Conservation (phyloP, 1,140 invertebrate genomes). For the Mizuhopecten yessoensis region DNA sequence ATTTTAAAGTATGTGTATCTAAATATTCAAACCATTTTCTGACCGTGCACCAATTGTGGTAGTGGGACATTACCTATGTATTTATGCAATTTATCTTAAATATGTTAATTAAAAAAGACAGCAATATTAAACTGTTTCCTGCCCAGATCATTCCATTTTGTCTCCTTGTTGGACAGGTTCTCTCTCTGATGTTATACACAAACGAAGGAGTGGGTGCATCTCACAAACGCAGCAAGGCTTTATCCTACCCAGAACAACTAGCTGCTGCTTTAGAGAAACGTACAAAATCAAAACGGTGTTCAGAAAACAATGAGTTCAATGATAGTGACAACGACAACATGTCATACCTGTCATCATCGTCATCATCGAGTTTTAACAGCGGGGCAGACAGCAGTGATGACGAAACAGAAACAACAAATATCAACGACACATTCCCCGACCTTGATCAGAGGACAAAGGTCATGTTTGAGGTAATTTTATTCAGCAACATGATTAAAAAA, state of each 20-base stretch:
- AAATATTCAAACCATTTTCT: too few species aligned
- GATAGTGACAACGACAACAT: conserved; percentile 62
- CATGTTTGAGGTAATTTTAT: conserved; percentile 72
- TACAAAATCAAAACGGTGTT: conserved; percentile 66
- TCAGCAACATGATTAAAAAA: too few species aligned
- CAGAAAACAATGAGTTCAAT: conserved; percentile 65
- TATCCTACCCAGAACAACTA: conserved; percentile 57
- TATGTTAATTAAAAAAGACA: too few species aligned
- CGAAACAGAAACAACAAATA: conserved; percentile 54
- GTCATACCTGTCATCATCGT: conserved; percentile 57
- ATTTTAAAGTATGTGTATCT: too few species aligned
- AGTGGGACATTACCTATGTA: too few species aligned
- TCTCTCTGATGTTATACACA: conserved; percentile 81
- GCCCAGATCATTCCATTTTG: too few species aligned
- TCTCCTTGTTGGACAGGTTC: too few species aligned
- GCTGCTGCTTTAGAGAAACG: conserved; percentile 52
- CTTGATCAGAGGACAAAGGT: conserved; percentile 75
- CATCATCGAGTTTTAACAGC: conserved; percentile 55
- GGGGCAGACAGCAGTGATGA: conserved; percentile 52
- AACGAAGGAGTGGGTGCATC: conserved; percentile 69
- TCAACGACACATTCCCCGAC: conserved; percentile 69
- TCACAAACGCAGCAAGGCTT: conserved; percentile 52
- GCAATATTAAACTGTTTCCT: too few species aligned
- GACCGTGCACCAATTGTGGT: too few species aligned
- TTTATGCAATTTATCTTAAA: too few species aligned